These are phyloP conservation scores for Ophioninae sp. DNA, from an alignment of 2,888 invertebrate genomes.

Conservation along the genomic window DNA sequence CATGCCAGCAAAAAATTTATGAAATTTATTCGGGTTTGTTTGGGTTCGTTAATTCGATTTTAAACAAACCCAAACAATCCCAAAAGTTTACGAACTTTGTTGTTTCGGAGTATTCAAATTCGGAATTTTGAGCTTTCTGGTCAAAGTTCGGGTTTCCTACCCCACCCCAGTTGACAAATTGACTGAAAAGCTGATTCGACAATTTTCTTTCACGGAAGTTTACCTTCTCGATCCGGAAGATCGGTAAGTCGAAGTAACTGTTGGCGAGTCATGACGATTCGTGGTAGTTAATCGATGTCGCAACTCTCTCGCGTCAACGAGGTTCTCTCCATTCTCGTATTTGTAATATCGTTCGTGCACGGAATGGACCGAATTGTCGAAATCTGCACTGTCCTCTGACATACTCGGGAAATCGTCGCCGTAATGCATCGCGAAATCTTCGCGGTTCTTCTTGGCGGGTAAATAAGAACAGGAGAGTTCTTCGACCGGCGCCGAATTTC, in stretches of 20 bases:
- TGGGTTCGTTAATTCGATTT: too few relatives aligned
- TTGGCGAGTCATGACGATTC: constrained; percentile 28
- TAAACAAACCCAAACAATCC: too few relatives aligned
- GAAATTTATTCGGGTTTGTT: too few relatives aligned
- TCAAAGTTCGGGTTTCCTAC: too few relatives aligned
- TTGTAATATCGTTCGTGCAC: constrained; percentile 38
- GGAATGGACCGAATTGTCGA: constrained; percentile 56
- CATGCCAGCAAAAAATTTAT: too few relatives aligned
- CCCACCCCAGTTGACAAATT: too few relatives aligned
- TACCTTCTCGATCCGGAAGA: constrained; percentile 69
- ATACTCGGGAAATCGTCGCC: constrained; percentile 63
- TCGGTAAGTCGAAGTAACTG: constrained; percentile 27
- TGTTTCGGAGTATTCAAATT: too few relatives aligned
- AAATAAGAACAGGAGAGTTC: constrained; percentile 77
- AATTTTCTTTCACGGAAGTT: constrained; percentile 2
- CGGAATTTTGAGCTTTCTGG: too few relatives aligned
- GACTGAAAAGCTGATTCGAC: constrained; percentile 2
- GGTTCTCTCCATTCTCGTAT: constrained; percentile 58
- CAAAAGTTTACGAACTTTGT: too few relatives aligned
- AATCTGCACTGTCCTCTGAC: constrained; percentile 67
- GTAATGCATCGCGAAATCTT: constrained; percentile 68
- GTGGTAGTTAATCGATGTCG: constrained; percentile 57
- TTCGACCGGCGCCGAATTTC: constrained; percentile 68
- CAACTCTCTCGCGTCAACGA: constrained; percentile 67
- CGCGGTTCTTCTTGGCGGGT: constrained; percentile 69